Conservation (phyloP, 1,140 invertebrate species). For the Sminthurinus signatus region DNA sequence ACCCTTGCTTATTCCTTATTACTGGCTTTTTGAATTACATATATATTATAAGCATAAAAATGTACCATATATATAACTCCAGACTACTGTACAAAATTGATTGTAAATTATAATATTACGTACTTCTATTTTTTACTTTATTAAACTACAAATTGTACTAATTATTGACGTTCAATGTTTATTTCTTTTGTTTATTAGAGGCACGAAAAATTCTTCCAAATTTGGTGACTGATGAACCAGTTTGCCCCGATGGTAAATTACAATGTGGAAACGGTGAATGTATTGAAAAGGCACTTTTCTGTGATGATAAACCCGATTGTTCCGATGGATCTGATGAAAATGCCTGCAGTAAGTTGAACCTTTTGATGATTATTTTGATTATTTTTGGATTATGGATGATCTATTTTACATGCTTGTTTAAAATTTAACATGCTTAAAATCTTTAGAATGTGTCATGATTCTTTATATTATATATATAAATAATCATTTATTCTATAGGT, state of each 20-base stretch:
- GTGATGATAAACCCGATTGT: slow-evolving; percentile 81
- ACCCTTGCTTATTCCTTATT: no score
- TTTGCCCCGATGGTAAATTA: slow-evolving; percentile 78
- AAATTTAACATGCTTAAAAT: not conserved
- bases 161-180: no score
- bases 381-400: not conserved
- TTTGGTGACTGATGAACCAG: slow-evolving; percentile 82
- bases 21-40: no score
- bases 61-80: no score
- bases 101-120: no score
- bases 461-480: no score
- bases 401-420: not conserved
- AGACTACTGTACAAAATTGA: no score
- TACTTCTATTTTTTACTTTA: no score
- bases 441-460: no score
- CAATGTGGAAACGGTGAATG: slow-evolving; percentile 84
- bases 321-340: slow-evolving; percentile 92
- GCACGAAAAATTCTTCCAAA: slow-evolving; percentile 79
- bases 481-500: slow-evolving; percentile 61
- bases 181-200: slow-evolving; percentile 54
- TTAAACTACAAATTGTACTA: no score
- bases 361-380: not conserved
- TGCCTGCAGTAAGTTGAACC: slow-evolving; percentile 71
- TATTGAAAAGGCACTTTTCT: slow-evolving; percentile 83
- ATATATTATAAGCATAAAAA: no score